These are phyloP conservation scores for Sebastes kiyomatsui DNA, from an alignment of 2,797 vertebrate genomes.

Conservation along the genomic window DNA sequence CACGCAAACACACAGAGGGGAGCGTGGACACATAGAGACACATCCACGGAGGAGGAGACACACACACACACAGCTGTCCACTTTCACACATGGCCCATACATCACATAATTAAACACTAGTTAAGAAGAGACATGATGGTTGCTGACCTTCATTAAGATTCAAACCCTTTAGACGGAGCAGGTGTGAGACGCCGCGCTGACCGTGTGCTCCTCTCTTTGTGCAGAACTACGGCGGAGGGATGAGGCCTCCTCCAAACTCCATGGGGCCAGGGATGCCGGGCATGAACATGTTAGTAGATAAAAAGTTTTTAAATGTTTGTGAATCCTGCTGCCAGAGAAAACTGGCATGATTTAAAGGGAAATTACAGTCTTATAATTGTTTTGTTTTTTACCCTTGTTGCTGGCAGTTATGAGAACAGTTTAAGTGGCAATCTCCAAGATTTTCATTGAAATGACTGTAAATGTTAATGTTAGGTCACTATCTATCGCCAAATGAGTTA, in stretches of 20 bases:
- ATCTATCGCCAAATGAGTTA: too few relatives aligned
- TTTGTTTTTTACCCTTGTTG: not conserved
- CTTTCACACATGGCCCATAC: conserved; percentile 30
- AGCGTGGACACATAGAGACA: conserved; percentile 3
- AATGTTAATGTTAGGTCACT: too few relatives aligned
- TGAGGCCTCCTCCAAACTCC: conserved; percentile 90
- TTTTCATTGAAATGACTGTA: too few relatives aligned
- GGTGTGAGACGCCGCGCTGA: conserved; percentile 49
- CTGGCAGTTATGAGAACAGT: too few relatives aligned
- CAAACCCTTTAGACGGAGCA: conserved; percentile 50
- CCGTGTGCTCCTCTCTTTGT: conserved; percentile 49
- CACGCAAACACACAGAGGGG: conserved; percentile 48
- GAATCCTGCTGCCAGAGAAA: not conserved
- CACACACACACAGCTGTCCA: conserved; percentile 34
- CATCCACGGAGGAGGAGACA: not conserved
- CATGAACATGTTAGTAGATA: conserved; percentile 88
- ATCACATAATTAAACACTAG: conserved; percentile 55
- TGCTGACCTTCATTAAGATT: conserved; percentile 63
- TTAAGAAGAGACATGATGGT: conserved; percentile 56
- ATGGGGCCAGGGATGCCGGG: conserved; percentile 89
- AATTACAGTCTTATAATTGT: not conserved
- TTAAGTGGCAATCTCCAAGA: too few relatives aligned
- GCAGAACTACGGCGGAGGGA: conserved; percentile 88
- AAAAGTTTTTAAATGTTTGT: not conserved
- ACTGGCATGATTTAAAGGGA: not conserved